Evolutionary conservation across 2,113 vertebrate genomes (phyloP).

Genomic region (Rafetus swinhoei): DNA sequence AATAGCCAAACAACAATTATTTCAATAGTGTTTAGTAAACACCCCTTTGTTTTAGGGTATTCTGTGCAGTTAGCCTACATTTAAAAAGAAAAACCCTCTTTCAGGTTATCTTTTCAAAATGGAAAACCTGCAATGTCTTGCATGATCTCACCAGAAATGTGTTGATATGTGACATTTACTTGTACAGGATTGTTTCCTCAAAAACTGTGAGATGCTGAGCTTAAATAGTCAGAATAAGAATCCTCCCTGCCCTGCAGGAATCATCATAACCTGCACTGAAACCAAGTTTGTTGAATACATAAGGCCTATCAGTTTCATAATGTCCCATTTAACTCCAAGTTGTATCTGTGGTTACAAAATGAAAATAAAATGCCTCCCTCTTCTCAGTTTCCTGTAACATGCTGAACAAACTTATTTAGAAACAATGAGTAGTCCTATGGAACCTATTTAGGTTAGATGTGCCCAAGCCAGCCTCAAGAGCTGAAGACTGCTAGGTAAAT

Average conservation of each 20-base stretch:
- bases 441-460: background rate
- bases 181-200: background rate
- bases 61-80: background rate
- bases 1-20: background rate
- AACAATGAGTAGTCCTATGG: no score
- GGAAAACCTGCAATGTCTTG: background rate
- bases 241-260: background rate
- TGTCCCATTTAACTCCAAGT: background rate
- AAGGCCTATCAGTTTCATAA: no score
- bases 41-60: background rate
- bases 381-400: background rate
- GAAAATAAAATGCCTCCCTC: background rate
- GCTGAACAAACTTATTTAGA: background rate
- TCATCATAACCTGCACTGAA: background rate
- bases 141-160: background rate
- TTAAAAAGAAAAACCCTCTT: background rate
- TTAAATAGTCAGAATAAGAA: background rate
- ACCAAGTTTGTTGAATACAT: accelerated
- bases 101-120: background rate
- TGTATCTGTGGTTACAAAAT: background rate
- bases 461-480: background rate
- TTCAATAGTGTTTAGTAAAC: background rate
- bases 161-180: background rate
- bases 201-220: accelerated
- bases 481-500: background rate